A percentile compares a stretch with the other conserved stretches of the same genome.
These are phyloP conservation scores for Hycleus phaleratus DNA, from an alignment of 1,140 invertebrate genomes.

Conservation along the genomic window DNA sequence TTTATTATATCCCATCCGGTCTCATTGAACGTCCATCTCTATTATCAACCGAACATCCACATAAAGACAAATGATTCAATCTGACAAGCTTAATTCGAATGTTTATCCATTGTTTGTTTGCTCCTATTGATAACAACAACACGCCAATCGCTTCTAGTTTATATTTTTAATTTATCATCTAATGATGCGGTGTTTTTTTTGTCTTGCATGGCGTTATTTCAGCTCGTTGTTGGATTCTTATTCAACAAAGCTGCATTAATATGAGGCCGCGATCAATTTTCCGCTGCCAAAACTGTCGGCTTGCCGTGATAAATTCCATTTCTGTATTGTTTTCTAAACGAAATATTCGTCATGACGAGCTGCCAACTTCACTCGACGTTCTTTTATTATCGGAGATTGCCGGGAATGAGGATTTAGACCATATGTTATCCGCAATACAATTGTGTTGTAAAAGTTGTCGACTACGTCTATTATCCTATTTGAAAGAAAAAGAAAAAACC, in stretches of 20 bases:
- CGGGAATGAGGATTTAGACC: constrained; percentile 21
- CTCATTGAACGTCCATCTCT: neutral
- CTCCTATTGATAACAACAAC: neutral
- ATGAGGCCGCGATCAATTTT: constrained; percentile 26
- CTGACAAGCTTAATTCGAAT: too few relatives aligned
- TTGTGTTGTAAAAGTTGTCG: constrained; percentile 18
- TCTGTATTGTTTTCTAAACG: constrained; percentile 27
- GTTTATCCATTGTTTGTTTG: neutral
- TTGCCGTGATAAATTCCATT: constrained; percentile 26
- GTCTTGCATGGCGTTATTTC: neutral
- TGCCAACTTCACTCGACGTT: constrained; percentile 26
- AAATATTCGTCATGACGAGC: constrained; percentile 29
- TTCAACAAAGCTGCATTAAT: constrained; percentile 18
- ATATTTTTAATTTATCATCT: constrained; percentile 9
- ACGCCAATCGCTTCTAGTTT: neutral
- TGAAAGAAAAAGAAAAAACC: too few relatives aligned
- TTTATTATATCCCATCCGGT: constrained; percentile 1
- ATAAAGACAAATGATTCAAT: neutral
- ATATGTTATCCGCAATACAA: constrained; percentile 22
- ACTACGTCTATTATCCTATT: neutral
- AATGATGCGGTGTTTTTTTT: neutral
- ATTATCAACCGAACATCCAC: neutral
- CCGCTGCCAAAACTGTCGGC: constrained; percentile 26
- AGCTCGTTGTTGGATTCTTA: constrained; percentile 6
- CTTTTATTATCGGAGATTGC: constrained; percentile 21